These are phyloP conservation scores for Sitobion miscanthi DNA, from an alignment of 1,140 invertebrate species.

Conservation along the genomic window DNA sequence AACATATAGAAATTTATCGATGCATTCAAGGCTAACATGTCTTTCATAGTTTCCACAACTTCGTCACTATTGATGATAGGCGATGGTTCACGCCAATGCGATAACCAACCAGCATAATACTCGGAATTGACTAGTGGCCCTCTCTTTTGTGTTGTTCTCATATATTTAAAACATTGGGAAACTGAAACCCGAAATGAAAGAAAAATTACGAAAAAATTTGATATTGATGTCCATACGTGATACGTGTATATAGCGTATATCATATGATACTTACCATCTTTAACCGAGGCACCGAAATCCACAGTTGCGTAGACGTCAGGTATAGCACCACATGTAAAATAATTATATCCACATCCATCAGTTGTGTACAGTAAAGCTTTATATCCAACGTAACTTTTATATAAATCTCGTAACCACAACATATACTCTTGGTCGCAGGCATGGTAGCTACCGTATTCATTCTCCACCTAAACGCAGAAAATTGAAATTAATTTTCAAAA, in stretches of 20 bases:
- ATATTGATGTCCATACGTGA: background rate
- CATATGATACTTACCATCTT: background rate
- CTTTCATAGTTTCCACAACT: constrained; percentile 69
- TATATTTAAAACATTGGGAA: constrained; percentile 32
- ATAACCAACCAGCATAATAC: constrained; percentile 87
- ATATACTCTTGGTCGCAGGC: constrained; percentile 77
- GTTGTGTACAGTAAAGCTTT: constrained; percentile 84
- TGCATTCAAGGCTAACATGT: constrained; percentile 68
- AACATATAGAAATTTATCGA: constrained; percentile 77
- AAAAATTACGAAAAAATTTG: background rate
- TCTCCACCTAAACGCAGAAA: constrained; percentile 79
- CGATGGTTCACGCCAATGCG: constrained; percentile 80
- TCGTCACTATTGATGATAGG: constrained; percentile 65
- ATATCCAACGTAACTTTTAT: constrained; percentile 68
- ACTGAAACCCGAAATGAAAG: background rate
- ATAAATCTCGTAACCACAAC: constrained; percentile 70
- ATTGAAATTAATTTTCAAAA: background rate
- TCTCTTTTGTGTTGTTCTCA: constrained; percentile 57
- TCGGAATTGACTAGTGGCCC: constrained; percentile 88
- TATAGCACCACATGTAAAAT: constrained; percentile 72
- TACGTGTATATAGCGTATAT: background rate
- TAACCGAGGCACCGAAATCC: constrained; percentile 71
- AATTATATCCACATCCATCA: constrained; percentile 68
- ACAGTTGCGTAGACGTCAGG: constrained; percentile 74
- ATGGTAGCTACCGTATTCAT: constrained; percentile 87